phyloP scores from a whole-genome alignment of 2,113 vertebrate genomes.

The Vombatus ursinus region DNA sequence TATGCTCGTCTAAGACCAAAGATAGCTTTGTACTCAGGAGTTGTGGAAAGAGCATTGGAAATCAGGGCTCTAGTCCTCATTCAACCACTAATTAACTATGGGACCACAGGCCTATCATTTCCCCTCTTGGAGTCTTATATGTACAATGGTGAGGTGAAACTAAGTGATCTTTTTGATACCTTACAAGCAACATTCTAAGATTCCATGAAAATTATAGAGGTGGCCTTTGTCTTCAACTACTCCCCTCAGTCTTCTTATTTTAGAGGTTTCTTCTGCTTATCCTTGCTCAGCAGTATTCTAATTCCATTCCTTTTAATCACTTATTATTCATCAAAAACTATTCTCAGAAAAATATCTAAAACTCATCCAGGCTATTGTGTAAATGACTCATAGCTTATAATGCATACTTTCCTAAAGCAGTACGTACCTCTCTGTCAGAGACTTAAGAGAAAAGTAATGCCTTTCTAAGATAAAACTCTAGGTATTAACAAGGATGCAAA shows the following conservation, averaged over 20 bases:
- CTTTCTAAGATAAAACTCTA: background rate
- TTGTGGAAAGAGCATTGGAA: too few species aligned
- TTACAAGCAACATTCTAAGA: background rate
- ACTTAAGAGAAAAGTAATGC: background rate
- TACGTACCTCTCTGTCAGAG: background rate
- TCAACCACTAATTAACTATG: background rate
- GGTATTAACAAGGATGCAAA: background rate
- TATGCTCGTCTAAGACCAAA: background rate
- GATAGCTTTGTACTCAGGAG: background rate
- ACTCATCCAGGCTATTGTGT: background rate
- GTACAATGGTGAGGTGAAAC: background rate
- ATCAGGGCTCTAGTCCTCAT: background rate
- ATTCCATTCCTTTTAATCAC: background rate
- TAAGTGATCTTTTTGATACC: background rate
- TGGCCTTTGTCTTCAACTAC: background rate
- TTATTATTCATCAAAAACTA: background rate
- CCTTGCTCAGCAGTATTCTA: background rate
- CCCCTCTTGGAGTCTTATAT: background rate
- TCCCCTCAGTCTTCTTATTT: background rate
- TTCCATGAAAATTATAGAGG: background rate
- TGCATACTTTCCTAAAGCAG: background rate
- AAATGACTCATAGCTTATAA: background rate
- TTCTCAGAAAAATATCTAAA: background rate
- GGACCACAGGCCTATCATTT: background rate
- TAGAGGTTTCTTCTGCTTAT: background rate